Evolutionary conservation across 2,797 vertebrate species (phyloP), one percentile per base, ranked within the genome.

Genomic region (Coluber constrictor): DNA sequence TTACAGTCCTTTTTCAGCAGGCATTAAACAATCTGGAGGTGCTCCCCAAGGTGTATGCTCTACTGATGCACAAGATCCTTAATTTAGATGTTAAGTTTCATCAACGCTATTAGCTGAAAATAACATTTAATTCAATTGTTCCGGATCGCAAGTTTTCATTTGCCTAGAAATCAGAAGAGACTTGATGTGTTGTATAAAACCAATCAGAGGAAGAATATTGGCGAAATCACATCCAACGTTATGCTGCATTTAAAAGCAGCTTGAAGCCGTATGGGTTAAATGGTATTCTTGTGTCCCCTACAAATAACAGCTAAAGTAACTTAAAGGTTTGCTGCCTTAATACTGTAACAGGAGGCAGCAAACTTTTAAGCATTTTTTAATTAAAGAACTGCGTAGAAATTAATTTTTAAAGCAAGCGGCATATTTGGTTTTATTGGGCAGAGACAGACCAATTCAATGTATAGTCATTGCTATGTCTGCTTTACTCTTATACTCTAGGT

Each of bases 101-200:
- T 88, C 4, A 95, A 61, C 37, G 93, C 18, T 6, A 92, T 47
- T 93, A 94, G 92, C 2, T 16, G 60, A 91, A 92, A 51, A 61
- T 5, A 93, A 90, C 88, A 79, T 91, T 79, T 25, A 90, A 8
- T 86, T 90, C 83, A 29, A 13, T 90, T 29, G 54, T 57, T 91
- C 66, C 13, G 9, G 56, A 86, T 79, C 57, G 29, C 87, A 93
- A 16, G 3, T 93, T n/a, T 63, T 87, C n/a, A 60, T 70, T 66
- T 54, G 54, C 54, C 61, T 54, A 66, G 12, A 93, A 89, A 54
- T 87, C 0, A 92, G 29, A 11, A 88, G 3, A 92, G 88, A 93
- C 16, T 32, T 54, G 88, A 90, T 92, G 18, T 5, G 16, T 1
- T 55, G 89, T 79, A 63, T 29, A 89, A 66, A 92, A 89, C 56